Base-by-base conservation (phyloP, 2,797 vertebrate species). In the Phrynocephalus forsythii region DNA sequence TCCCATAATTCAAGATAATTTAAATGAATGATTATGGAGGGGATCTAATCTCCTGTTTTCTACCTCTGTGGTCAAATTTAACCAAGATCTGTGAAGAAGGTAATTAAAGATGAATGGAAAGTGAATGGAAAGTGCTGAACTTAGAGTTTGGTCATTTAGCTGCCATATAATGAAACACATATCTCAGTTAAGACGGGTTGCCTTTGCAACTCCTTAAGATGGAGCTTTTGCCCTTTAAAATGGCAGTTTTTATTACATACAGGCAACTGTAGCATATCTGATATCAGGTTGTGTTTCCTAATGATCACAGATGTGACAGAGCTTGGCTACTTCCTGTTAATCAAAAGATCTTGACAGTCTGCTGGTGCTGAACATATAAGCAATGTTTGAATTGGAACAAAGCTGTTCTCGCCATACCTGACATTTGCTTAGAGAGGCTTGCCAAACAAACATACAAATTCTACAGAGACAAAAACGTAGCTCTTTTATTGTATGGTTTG, bases 391-490 rank as follows among this genome's bases (percentile, higher is more conserved):
- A 5, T 3, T 90, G 52, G 7, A 83, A 85, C 79, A 3, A 1
- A 52, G 5, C 10, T 68, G 1, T 68, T 33, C 88, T 86, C 50
- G 3, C 0, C 50, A 7, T 69, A 50, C 67, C 7, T 86, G 1
- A n/a, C 1, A 88, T 82, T 87, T 91, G 7, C 44, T 73, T 48
- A 28, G 86, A 90, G 85, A 13, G 48, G 66, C 63, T 77, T 66
- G 68, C 33, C 82, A 72, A 50, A 84, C 67, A 72, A 79, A 84
- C 63, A 66, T 33, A 52, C 48, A 79, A 72, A 79, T 50, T 66
- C 63, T 79, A 79, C 67, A 83, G 50, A 78, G 33, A 10, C 26
- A 56, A 56, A 9, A 56, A 56, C 13, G 9, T 56, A 56, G 9
- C 7, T 56, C 52, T 56, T 10, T 56, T 56, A 56, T 56, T 56